Evolutionary conservation across 2,888 invertebrate species (phyloP), one percentile per base, ranked within the genome.

Genomic region (Pammene aurita): DNA sequence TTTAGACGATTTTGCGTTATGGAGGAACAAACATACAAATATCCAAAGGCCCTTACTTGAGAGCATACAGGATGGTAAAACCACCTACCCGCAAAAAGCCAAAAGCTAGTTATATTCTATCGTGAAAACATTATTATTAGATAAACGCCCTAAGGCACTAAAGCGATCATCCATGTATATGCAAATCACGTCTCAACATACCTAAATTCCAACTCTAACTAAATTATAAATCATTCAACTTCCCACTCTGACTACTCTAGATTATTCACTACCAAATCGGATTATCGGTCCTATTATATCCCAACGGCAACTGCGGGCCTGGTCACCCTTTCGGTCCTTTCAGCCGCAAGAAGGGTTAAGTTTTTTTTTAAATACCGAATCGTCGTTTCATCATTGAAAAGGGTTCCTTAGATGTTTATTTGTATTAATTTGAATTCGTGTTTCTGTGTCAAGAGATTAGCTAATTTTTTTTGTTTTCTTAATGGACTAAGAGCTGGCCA

Each of bases 301-400:
- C 67, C 35, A 14, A 0, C 34, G 7, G 38, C 48, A 18, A 9
- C 16, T 16, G 60, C 14, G 52, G 26, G 50, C 41, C 55, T 72
- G 69, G 74, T 54, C 71, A 68, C 71, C 63, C 56, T 71, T 70
- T 71, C 52, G 55, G 58, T 57, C 66, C 71, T 66, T 72, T 57
- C 57, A 67, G 65, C 68, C 75, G 66, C 73, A 71, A 69, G 66
- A 54, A 71, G 72, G 74, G 72, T 73, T 63, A 72, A 66, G 52
- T 52, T 7, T 46, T 65, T 73, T 75, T 74, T 66, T 58, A 41
- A 62, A 65, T 38, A 50, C 26, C 14, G 57, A 46, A 61, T 14
- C 48, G 41, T 5, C 55, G 54, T 38, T 60, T 61, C 61, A 41
- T 26, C 55, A 14, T 55, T 61, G 18, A 16, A 41, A 41, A 55